Evolutionary conservation across 2,888 invertebrate species (phyloP), one percentile per base, ranked within the genome.

Genomic region (Lathronympha strigana): DNA sequence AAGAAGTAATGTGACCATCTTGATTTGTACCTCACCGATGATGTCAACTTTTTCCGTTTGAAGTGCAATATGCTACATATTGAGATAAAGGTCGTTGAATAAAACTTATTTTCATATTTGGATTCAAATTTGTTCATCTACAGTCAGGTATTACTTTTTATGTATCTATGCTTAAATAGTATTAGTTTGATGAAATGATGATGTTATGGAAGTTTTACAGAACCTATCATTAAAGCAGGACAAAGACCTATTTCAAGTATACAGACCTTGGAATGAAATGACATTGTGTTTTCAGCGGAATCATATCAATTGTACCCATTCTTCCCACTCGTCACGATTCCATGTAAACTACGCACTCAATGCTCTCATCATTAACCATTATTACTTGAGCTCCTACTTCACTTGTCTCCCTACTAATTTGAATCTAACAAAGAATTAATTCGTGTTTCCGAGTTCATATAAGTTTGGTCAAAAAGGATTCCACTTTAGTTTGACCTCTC

Each of bases 401-500:
- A 5, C 23, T 31, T 11, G 1, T 49, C 6, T n/a, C 19, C 36
- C 36, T 15, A 21, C 70, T 63, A 71, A 66, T 66, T 75, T 69
- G 66, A 69, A 50, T 66, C 51, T 36, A 15, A 25, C 54, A 47
- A 25, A 51, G 50, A 58, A 63, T 69, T 70, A 33, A 60, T 55
- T 71, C 58, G 55, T 66, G 50, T 67, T 66, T 40, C 53, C 71
- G 43, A 60, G 80, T 13, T 80, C 80, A 71, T 47, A 36, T 28
- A 66, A 68, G 57, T 63, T 57, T 82, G 82, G 83, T 67, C 13
- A 6, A n/a, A 4, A 31, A 17, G 71, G 74, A 55, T 60, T 69
- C 85, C 83, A 81, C 63, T 63, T 15, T 71, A 69, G 28, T 31
- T 43, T 71, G 82, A 77, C 66, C 84, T 77, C 64, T 69, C 68